Evolutionary conservation across 2,797 vertebrate genomes (phyloP).

Genomic region (Capromys pilorides): DNA sequence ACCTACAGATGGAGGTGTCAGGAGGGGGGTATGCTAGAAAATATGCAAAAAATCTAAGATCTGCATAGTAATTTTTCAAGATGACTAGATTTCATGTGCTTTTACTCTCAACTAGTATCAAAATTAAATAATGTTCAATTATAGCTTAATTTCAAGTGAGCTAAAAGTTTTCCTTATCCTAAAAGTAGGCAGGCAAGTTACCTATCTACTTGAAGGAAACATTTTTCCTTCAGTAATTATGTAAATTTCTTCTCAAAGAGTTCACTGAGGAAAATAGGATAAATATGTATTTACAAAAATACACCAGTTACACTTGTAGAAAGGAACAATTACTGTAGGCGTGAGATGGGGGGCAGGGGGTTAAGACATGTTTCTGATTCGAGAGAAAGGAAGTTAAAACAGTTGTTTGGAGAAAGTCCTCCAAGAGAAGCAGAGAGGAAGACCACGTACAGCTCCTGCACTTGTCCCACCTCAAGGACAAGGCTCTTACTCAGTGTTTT

Average conservation of each 20-base stretch:
- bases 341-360: background rate
- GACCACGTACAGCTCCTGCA: background rate
- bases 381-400: background rate
- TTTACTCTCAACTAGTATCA: background rate
- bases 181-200: background rate
- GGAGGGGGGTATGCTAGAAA: background rate
- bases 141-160: background rate
- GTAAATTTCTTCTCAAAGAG: conserved; percentile 14
- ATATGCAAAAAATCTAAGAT: background rate
- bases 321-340: conserved; percentile 34
- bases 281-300: background rate
- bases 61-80: background rate
- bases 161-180: background rate
- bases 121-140: background rate
- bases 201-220: background rate
- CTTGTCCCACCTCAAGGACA: background rate
- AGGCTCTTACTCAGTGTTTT: background rate
- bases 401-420: background rate
- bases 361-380: background rate
- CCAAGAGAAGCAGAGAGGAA: background rate
- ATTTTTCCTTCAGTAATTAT: background rate
- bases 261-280: background rate
- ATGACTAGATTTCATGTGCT: background rate
- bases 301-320: background rate
- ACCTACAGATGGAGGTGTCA: background rate